phyloP scores from a whole-genome alignment of 2,797 vertebrate species.

The Valencia hispanica region DNA sequence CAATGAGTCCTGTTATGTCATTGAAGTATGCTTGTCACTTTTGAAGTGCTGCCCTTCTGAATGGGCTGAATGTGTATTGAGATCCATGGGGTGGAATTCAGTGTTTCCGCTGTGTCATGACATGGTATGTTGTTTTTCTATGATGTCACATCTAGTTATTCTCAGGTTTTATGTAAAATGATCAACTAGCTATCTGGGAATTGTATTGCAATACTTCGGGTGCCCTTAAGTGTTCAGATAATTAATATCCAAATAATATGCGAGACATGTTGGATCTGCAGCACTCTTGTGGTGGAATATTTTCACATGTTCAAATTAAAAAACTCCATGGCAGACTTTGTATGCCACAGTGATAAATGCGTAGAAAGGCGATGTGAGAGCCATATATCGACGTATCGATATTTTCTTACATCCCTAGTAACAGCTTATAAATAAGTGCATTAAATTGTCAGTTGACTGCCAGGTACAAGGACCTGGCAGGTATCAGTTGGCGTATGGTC shows the following conservation, averaged over 20 bases:
- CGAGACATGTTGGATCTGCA: not conserved
- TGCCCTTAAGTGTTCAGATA: not conserved
- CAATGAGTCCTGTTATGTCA: not conserved
- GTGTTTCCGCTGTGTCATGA: not conserved
- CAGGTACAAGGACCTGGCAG: too few relatives aligned
- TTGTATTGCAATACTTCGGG: not conserved
- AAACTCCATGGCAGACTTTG: too few relatives aligned
- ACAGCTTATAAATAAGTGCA: too few relatives aligned
- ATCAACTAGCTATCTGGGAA: not conserved
- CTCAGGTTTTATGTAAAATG: not conserved
- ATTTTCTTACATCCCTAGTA: too few relatives aligned
- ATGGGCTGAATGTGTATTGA: not conserved
- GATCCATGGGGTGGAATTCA: not conserved
- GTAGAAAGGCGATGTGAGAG: too few relatives aligned
- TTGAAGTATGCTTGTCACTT: not conserved
- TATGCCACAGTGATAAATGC: too few relatives aligned
- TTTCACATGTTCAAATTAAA: too few relatives aligned
- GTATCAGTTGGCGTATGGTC: too few relatives aligned
- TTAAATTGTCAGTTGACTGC: too few relatives aligned
- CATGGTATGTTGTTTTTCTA: not conserved
- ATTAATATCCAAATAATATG: not conserved
- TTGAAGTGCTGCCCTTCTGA: not conserved
- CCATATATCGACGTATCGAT: too few relatives aligned
- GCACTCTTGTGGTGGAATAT: not conserved
- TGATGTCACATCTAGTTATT: not conserved